Evolutionary conservation across 2,797 vertebrate genomes (phyloP), one percentile per base, ranked within the genome.

Genomic region (Neosilurus mollespiculum): DNA sequence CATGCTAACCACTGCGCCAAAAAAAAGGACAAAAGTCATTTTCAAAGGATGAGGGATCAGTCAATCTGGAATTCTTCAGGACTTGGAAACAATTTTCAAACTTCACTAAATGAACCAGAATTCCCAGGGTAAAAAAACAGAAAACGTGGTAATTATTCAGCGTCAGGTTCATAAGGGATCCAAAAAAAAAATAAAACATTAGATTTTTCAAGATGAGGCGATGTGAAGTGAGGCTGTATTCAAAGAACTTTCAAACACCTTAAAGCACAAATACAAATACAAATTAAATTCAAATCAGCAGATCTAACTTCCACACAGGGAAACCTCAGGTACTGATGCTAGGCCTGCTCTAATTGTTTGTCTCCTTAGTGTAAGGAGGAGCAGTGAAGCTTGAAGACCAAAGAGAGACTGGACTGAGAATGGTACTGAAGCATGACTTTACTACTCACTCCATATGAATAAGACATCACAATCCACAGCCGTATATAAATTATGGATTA

Each of bases 381-480:
- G 81, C 61, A 67, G 24, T 59, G 76, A 54, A 70, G 69, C 73
- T 59, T 76, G 73, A 76, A 76, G 54, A 43, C 64, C 15, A 59
- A 80, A 59, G 58, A 78, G 8, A 54, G 10, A 59, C 54, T 59
- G 73, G 43, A 80, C 86, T 64, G 9, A 51, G 65, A 82, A 78
- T 81, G 67, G 59, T 81, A 81, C n/a, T 43, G 54, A 65, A 71
- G 86, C 79, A 64, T 73, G 78, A 81, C 49, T 83, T 83, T 78
- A 83, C 65, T 34, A 81, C 65, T 81, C 64, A 83, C 59, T 26
- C 77, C 58, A 71, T 82, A 87, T 84, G 58, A 88, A 88, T 87
- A 88, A 83, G 78, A 82, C 84, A 87, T 88, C 78, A 87, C 66
- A 87, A 81, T 85, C 64, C 83, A 80, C 76, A 78, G 85, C 71